Evolutionary conservation across 1,140 invertebrate genomes (phyloP).

Genomic region (Apis laboriosa): DNA sequence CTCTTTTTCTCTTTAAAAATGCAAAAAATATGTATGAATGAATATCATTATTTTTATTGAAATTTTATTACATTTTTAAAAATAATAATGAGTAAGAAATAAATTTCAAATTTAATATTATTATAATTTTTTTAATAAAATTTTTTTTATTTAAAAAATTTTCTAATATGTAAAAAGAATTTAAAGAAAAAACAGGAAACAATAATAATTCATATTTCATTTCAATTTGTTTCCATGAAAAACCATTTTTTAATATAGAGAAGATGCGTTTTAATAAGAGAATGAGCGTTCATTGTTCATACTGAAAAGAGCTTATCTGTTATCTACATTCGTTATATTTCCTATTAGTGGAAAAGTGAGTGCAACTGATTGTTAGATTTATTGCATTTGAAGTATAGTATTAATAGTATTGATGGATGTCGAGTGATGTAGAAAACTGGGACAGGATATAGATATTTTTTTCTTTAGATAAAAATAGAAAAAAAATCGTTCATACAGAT

Average conservation of each 20-base stretch:
- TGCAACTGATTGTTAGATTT: background rate
- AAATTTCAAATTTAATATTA: too few species aligned
- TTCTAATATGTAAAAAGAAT: too few species aligned
- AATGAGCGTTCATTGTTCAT: background rate
- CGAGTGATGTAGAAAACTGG: constrained; percentile 1
- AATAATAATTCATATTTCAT: background rate
- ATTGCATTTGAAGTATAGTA: background rate
- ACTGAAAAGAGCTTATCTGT: background rate
- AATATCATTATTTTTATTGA: too few species aligned
- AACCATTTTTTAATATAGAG: background rate
- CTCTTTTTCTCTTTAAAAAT: too few species aligned
- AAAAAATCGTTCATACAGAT: background rate
- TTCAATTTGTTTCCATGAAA: background rate
- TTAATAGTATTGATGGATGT: background rate
- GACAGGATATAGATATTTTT: constrained; percentile 1
- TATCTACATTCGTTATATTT: background rate
- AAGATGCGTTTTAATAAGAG: too few species aligned
- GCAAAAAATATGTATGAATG: too few species aligned
- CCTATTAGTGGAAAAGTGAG: background rate
- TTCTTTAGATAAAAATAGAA: constrained; percentile 19
- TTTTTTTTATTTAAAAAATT: too few species aligned
- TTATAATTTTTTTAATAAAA: too few species aligned
- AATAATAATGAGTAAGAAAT: too few species aligned
- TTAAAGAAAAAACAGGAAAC: background rate
- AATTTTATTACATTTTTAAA: too few species aligned